phyloP scores from a whole-genome alignment of 2,797 vertebrate species.

The Onychomys arenicola region DNA sequence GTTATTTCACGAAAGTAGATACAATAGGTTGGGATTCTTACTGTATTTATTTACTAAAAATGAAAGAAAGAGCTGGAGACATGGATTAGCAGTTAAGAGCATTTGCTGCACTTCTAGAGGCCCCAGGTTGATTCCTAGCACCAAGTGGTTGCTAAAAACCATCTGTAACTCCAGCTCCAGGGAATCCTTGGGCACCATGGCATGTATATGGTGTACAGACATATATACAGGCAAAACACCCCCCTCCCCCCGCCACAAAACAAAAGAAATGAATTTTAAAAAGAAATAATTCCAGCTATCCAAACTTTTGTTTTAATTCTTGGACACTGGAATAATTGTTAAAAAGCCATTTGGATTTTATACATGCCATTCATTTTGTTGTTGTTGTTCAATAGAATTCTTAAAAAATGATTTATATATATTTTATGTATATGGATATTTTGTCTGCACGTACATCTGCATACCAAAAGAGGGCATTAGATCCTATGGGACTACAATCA shows the following conservation, averaged over 20 bases:
- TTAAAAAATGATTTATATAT: neutral
- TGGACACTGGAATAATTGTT: conserved; percentile 4
- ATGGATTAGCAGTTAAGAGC: neutral
- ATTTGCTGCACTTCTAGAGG: neutral
- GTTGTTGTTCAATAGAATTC: neutral
- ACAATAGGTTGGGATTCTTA: neutral
- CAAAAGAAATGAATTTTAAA: neutral
- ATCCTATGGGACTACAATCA: neutral
- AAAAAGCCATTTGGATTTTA: conserved; percentile 28
- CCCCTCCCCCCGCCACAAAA: neutral
- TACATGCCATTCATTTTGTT: neutral
- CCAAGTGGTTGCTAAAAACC: neutral
- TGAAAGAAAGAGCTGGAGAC: neutral
- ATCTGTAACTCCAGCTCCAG: neutral
- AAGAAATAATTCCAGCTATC: neutral
- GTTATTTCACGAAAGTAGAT: neutral
- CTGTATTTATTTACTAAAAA: conserved; percentile 35
- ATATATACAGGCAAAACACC: neutral
- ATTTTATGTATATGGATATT: neutral
- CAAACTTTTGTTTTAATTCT: neutral
- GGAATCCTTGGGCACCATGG: neutral
- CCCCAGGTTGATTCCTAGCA: neutral
- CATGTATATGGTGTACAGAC: neutral
- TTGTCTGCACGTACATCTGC: neutral
- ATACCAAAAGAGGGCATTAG: neutral